Percentiles rank a stretch among this genome's conserved stretches.
These are phyloP conservation scores for Scomber scombrus DNA, from an alignment of 2,113 vertebrate species.

Conservation along the genomic window DNA sequence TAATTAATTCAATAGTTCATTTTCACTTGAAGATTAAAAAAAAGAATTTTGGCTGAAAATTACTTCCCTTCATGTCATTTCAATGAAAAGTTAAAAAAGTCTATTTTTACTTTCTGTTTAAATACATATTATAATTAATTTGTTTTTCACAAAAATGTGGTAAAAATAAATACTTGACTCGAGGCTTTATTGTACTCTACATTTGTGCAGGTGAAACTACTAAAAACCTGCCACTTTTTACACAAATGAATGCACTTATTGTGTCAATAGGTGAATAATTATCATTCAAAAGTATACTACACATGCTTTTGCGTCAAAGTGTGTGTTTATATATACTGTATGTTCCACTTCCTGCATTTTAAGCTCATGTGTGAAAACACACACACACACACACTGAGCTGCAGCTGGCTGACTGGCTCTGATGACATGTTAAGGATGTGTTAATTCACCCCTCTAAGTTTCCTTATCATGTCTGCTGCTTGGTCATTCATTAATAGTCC, in stretches of 20 bases:
- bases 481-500: slow-evolving; percentile 83
- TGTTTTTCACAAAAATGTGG: too few relatives aligned
- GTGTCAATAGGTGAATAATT: neutral
- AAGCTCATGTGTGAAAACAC: slow-evolving; percentile 3
- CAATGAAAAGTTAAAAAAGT: too few relatives aligned
- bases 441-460: slow-evolving; percentile 80
- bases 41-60: too few relatives aligned
- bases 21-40: too few relatives aligned
- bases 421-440: slow-evolving; percentile 77
- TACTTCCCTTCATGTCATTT: too few relatives aligned
- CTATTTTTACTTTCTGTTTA: too few relatives aligned
- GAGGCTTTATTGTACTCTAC: too few relatives aligned
- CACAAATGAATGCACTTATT: neutral
- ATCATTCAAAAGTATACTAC: too few relatives aligned
- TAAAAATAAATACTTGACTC: too few relatives aligned
- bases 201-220: too few relatives aligned
- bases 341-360: neutral
- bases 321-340: neutral
- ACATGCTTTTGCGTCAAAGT: neutral
- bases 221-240: neutral
- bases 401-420: slow-evolving; percentile 28
- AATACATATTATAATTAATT: too few relatives aligned
- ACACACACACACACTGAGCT: slow-evolving; percentile 19
- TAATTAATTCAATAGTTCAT: too few relatives aligned
- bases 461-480: slow-evolving; percentile 80